phyloP scores from a whole-genome alignment of 2,797 vertebrate genomes.

The Taeniopygia guttata region DNA sequence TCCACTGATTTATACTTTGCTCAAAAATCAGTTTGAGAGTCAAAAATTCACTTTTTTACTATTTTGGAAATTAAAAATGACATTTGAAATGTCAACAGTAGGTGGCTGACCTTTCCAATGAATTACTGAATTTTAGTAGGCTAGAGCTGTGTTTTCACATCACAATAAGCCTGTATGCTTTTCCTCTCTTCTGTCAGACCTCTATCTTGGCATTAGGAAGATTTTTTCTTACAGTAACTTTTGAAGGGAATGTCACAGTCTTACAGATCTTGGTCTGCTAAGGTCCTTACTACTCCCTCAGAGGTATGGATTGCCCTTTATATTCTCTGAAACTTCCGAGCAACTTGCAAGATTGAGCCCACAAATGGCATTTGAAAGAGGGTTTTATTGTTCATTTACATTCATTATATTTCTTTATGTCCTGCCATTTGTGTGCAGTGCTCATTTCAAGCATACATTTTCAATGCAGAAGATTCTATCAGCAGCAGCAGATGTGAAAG shows the following conservation, averaged over 20 bases:
- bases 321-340: neutral
- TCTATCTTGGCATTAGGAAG: neutral
- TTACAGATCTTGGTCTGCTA: neutral
- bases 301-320: neutral
- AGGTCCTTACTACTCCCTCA: neutral
- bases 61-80: neutral
- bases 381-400: neutral
- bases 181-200: neutral
- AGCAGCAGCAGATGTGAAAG: constrained; percentile 25
- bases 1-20: neutral
- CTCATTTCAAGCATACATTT: neutral
- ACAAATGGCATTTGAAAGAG: neutral
- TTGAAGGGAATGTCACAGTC: neutral
- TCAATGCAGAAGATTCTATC: neutral
- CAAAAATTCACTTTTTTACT: neutral
- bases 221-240: neutral
- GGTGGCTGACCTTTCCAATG: neutral
- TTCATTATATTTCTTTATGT: constrained; percentile 11
- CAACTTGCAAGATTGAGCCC: neutral
- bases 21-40: neutral
- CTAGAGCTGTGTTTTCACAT: neutral
- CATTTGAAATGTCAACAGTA: neutral
- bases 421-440: neutral
- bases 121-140: neutral
- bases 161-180: neutral